A percentile compares a stretch with the other conserved stretches of the same genome.
These are phyloP conservation scores for Sinosuthora webbiana DNA, from an alignment of 2,113 vertebrate species.

Conservation along the genomic window DNA sequence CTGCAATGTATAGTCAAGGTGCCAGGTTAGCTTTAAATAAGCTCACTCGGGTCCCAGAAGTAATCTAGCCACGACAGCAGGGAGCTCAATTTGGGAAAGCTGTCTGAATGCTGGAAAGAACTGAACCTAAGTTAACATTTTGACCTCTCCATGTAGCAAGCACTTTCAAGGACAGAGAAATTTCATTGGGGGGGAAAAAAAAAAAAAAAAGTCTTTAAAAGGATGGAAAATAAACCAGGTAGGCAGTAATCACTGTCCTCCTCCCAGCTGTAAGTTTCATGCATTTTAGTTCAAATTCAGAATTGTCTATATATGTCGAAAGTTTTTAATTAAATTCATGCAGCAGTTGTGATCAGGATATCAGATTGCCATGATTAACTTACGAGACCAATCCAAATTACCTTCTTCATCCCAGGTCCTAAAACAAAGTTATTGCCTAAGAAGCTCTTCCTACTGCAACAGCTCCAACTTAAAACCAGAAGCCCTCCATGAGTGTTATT, in stretches of 20 bases:
- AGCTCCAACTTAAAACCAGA: background rate
- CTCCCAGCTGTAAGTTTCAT: background rate
- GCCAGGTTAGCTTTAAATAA: conserved; percentile 23
- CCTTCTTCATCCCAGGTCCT: background rate
- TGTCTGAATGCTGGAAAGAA: background rate
- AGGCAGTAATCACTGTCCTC: background rate
- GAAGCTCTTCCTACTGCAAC: background rate
- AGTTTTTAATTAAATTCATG: background rate
- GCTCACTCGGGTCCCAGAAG: background rate
- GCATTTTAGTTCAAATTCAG: background rate
- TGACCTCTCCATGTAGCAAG: background rate
- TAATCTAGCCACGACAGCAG: background rate
- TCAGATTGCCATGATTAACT: background rate
- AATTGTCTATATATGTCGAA: background rate
- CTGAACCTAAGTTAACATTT: background rate
- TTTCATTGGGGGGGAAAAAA: background rate
- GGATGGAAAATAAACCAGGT: background rate
- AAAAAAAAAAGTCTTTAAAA: background rate
- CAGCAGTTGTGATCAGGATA: background rate
- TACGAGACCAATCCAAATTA: background rate
- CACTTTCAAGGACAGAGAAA: background rate
- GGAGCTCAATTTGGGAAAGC: background rate
- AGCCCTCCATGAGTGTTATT: rapidly evolving
- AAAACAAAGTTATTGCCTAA: background rate
- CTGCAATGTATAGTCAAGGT: background rate